Conservation (phyloP, 2,797 vertebrate genomes). For the Falco rusticolus region DNA sequence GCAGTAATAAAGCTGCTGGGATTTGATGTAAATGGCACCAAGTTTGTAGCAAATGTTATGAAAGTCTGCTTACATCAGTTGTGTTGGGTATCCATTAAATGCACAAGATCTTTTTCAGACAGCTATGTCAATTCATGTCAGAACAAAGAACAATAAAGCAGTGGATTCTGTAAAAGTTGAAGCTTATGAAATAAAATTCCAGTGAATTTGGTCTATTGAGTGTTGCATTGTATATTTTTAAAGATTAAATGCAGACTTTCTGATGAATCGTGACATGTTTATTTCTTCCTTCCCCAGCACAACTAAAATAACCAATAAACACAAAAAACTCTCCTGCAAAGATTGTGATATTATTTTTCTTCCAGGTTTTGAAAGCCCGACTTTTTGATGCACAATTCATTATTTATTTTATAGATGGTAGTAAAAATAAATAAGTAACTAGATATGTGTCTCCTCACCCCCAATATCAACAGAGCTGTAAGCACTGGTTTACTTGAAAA, state of each 20-base stretch:
- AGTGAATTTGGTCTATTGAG: neutral
- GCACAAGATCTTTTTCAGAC: neutral
- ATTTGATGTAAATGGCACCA: conserved; percentile 27
- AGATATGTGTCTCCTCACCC: neutral
- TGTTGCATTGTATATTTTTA: neutral
- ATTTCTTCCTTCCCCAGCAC: conserved; percentile 5
- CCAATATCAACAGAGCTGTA: neutral
- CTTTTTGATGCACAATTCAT: conserved; percentile 33
- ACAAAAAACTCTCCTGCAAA: neutral
- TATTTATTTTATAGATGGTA: conserved; percentile 23
- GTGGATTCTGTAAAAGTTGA: neutral
- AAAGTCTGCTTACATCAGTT: neutral
- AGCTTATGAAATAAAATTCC: conserved; percentile 40
- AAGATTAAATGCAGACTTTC: conserved; percentile 7
- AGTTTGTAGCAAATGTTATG: neutral
- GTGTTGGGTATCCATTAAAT: neutral
- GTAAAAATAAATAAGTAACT: neutral
- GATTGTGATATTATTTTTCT: neutral
- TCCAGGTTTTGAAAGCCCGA: neutral
- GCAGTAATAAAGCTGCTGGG: neutral
- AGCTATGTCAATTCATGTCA: conserved; percentile 19
- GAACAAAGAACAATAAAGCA: conserved; percentile 22
- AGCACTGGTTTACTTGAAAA: neutral
- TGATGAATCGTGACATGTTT: conserved; percentile 51
- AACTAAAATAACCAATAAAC: conserved; percentile 13